These are phyloP conservation scores for Epinephelus fuscoguttatus DNA, from an alignment of 2,113 vertebrate species.

Conservation along the genomic window DNA sequence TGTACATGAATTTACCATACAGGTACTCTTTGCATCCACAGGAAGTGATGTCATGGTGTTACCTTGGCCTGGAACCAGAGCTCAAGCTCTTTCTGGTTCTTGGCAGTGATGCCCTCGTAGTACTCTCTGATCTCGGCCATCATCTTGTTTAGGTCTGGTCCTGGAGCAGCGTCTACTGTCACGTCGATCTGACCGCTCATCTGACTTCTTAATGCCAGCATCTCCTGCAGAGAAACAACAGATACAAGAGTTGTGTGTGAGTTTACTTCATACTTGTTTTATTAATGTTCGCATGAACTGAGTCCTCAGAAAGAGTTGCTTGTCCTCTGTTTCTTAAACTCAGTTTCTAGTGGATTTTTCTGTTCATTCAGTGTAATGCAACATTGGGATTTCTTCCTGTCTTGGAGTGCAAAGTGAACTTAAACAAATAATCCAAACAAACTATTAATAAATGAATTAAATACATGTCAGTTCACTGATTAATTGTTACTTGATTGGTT, in stretches of 20 bases:
- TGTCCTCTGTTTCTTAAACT: no score
- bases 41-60: not conserved
- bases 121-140: slow-evolving; percentile 86
- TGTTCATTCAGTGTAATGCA: no score
- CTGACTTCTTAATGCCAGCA: slow-evolving; percentile 59
- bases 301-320: no score
- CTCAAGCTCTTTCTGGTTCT: slow-evolving; percentile 87
- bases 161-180: slow-evolving; percentile 81
- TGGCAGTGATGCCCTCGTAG: slow-evolving; percentile 87
- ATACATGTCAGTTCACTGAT: no score
- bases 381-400: not conserved
- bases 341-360: no score
- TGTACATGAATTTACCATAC: no score
- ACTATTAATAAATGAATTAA: no score
- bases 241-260: no score
- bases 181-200: slow-evolving; percentile 83
- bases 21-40: not conserved
- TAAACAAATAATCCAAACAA: no score
- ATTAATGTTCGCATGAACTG: no score
- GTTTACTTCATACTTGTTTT: no score
- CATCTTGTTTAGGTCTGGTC: slow-evolving; percentile 70
- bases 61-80: slow-evolving; percentile 78
- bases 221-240: slow-evolving; percentile 64
- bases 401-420: not conserved
- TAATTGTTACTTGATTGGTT: no score